These are phyloP conservation scores for Tiliacea aurago DNA, from an alignment of 2,888 invertebrate species.

Conservation along the genomic window DNA sequence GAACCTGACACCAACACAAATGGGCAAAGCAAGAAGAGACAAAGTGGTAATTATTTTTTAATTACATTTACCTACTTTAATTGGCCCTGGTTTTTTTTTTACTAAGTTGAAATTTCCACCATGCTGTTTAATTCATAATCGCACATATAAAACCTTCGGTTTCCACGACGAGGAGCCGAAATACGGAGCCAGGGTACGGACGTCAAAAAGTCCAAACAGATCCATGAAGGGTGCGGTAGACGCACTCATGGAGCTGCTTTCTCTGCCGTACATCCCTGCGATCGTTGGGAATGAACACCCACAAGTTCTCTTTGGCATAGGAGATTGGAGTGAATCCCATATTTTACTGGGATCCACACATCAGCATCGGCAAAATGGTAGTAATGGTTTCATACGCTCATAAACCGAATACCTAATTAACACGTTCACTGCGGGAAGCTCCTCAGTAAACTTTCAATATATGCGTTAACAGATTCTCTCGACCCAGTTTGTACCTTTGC, in stretches of 20 bases:
- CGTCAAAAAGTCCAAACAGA: neutral
- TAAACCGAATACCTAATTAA: neutral
- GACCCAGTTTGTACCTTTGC: no score
- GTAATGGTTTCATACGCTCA: neutral
- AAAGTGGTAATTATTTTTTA: conserved; percentile 74
- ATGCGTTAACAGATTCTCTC: neutral
- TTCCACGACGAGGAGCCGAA: neutral
- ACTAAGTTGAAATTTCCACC: no score
- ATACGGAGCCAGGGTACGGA: neutral
- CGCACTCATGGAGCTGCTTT: neutral
- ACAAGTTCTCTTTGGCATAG: neutral
- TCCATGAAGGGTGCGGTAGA: neutral
- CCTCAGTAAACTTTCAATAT: neutral
- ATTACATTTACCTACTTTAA: neutral
- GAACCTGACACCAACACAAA: conserved; percentile 69
- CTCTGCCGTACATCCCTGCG: neutral
- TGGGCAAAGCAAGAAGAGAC: conserved; percentile 77
- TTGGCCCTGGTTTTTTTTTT: neutral
- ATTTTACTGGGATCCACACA: neutral
- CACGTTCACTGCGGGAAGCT: neutral
- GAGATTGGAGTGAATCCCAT: neutral
- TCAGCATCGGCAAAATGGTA: neutral
- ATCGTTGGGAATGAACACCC: neutral
- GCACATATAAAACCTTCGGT: neutral
- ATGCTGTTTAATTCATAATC: neutral